These are phyloP conservation scores for Aelia acuminata DNA, from an alignment of 2,888 invertebrate genomes.

Conservation along the genomic window DNA sequence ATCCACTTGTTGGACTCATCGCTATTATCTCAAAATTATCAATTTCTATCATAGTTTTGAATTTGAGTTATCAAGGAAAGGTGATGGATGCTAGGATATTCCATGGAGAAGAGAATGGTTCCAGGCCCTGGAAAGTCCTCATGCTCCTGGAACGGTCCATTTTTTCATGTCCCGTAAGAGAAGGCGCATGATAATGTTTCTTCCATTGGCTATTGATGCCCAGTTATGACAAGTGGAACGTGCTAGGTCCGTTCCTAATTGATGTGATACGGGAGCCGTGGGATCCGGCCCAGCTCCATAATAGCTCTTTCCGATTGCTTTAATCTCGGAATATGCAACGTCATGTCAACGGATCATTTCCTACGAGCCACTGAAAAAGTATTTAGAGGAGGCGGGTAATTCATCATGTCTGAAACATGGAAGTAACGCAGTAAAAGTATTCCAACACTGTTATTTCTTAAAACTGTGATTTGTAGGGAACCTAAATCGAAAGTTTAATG, in stretches of 20 bases:
- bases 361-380: not conserved
- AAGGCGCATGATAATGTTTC: slow-evolving; percentile 57
- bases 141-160: not conserved
- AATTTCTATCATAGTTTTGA: not conserved
- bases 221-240: slow-evolving; percentile 60
- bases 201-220: slow-evolving; percentile 56
- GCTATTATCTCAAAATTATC: not conserved
- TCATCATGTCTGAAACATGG: not conserved
- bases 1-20: not conserved
- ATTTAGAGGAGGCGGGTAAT: not conserved
- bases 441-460: too few relatives aligned
- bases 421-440: not conserved
- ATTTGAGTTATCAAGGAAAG: not conserved
- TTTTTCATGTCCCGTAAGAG: slow-evolving; percentile 43
- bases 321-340: slow-evolving; percentile 18
- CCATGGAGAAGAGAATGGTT: not conserved
- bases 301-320: slow-evolving; percentile 17
- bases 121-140: not conserved
- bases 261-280: slow-evolving; percentile 58
- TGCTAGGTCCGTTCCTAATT: slow-evolving; percentile 56
- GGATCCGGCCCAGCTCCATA: slow-evolving; percentile 7
- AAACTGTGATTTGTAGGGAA: too few relatives aligned
- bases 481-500: too few relatives aligned
- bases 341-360: slow-evolving; percentile 34
- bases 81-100: not conserved